These are phyloP conservation scores for Diabrotica balteata DNA, from an alignment of 2,888 invertebrate species.

Conservation along the genomic window DNA sequence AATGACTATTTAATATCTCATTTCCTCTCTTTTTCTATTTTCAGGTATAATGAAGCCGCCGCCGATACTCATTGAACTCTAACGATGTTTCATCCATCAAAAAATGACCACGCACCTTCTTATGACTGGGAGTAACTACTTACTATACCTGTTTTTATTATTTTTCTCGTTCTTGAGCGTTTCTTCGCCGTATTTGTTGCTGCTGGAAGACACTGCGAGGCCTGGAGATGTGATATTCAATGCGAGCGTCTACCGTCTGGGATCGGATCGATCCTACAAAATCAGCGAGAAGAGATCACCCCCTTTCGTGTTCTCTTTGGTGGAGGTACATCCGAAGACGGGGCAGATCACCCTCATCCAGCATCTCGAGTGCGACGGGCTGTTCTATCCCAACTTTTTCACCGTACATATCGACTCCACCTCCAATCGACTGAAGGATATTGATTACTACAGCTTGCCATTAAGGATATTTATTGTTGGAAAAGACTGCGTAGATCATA, in stretches of 20 bases:
- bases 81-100: constrained; percentile 24
- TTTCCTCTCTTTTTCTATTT: constrained; percentile 10
- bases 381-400: constrained; percentile 84
- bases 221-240: constrained; percentile 77
- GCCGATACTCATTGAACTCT: constrained; percentile 12
- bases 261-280: constrained; percentile 79
- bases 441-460: constrained; percentile 84
- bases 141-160: constrained; percentile 40
- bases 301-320: constrained; percentile 79
- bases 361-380: constrained; percentile 78
- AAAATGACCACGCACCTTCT: constrained; percentile 49
- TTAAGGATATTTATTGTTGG: constrained; percentile 79
- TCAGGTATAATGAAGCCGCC: constrained; percentile 37
- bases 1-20: too few relatives aligned
- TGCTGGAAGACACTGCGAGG: constrained; percentile 59
- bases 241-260: constrained; percentile 80
- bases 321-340: constrained; percentile 76
- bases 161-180: constrained; percentile 39
- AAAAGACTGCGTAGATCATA: constrained; percentile 71
- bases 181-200: constrained; percentile 51
- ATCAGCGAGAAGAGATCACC: constrained; percentile 84
- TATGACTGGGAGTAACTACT: constrained; percentile 46
- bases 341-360: constrained; percentile 63
- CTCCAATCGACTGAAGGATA: constrained; percentile 77
- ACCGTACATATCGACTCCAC: constrained; percentile 88